These are phyloP conservation scores for Solenopsis fugax DNA, from an alignment of 1,140 invertebrate genomes.

Conservation along the genomic window DNA sequence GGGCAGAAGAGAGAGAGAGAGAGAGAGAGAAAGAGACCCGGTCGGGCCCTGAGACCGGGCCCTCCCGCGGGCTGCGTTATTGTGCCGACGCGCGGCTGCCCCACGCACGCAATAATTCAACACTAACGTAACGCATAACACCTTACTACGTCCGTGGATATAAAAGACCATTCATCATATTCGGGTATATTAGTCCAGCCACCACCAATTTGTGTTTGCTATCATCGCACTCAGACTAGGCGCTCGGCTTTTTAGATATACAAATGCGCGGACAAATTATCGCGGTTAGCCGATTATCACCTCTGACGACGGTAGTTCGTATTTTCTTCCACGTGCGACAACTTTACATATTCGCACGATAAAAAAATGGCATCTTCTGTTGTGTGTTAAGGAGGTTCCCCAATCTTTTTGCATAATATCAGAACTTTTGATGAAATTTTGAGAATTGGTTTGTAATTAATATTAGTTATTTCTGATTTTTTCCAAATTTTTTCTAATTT, in stretches of 20 bases:
- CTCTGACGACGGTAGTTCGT: neutral
- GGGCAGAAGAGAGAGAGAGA: neutral
- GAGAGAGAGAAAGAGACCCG: neutral
- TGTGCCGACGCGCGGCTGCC: slow-evolving; percentile 70
- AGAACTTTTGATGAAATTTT: too few species aligned
- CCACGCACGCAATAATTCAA: slow-evolving; percentile 80
- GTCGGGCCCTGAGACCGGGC: slow-evolving; percentile 18
- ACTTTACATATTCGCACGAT: neutral
- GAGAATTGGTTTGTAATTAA: too few species aligned
- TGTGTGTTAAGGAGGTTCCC: neutral
- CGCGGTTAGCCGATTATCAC: slow-evolving; percentile 42
- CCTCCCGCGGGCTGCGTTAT: slow-evolving; percentile 77
- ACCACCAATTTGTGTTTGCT: slow-evolving; percentile 78
- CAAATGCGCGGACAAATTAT: slow-evolving; percentile 57
- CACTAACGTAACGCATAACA: slow-evolving; percentile 77
- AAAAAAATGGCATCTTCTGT: neutral
- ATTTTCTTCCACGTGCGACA: neutral
- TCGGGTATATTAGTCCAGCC: slow-evolving; percentile 72
- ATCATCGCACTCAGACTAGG: slow-evolving; percentile 65
- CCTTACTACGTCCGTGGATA: slow-evolving; percentile 69
- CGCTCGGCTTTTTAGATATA: slow-evolving; percentile 29
- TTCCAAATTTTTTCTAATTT: too few species aligned
- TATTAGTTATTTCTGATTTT: too few species aligned
- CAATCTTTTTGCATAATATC: too few species aligned
- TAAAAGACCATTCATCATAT: slow-evolving; percentile 81